These are phyloP conservation scores for Capitulum mitella DNA, from an alignment of 2,888 invertebrate genomes.

Conservation along the genomic window DNA sequence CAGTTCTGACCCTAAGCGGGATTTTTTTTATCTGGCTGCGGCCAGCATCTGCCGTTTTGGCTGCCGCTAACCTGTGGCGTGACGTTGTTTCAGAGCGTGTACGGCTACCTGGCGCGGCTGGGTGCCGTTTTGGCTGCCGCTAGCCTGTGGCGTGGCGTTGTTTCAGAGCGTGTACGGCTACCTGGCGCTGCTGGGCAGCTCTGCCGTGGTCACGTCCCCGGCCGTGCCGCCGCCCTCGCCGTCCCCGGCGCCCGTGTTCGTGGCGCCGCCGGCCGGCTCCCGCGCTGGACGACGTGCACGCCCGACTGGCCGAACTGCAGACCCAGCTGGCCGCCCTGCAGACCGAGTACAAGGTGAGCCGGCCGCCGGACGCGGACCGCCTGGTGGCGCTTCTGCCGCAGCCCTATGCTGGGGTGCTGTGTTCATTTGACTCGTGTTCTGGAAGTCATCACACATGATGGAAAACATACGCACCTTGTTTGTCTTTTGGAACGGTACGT, in stretches of 20 bases:
- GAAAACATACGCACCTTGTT: too few relatives aligned
- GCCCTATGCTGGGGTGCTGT: too few relatives aligned
- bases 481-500: too few relatives aligned
- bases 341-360: not conserved
- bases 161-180: not conserved
- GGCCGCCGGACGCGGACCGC: too few relatives aligned
- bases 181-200: slow-evolving; percentile 18
- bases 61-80: too few relatives aligned
- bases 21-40: too few relatives aligned
- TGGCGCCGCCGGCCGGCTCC: not conserved
- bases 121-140: not conserved
- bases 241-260: not conserved
- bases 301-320: not conserved
- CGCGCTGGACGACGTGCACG: not conserved
- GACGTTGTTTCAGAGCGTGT: not conserved
- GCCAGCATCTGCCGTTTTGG: too few relatives aligned
- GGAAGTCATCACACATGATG: too few relatives aligned
- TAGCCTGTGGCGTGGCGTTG: not conserved
- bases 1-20: too few relatives aligned
- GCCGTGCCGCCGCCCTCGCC: not conserved
- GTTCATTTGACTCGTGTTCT: too few relatives aligned
- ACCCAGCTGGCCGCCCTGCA: not conserved
- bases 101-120: slow-evolving; percentile 15
- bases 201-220: not conserved
- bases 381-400: too few relatives aligned